phyloP scores from a whole-genome alignment of 2,888 invertebrate species.

The Pachliopta kotzebuea region DNA sequence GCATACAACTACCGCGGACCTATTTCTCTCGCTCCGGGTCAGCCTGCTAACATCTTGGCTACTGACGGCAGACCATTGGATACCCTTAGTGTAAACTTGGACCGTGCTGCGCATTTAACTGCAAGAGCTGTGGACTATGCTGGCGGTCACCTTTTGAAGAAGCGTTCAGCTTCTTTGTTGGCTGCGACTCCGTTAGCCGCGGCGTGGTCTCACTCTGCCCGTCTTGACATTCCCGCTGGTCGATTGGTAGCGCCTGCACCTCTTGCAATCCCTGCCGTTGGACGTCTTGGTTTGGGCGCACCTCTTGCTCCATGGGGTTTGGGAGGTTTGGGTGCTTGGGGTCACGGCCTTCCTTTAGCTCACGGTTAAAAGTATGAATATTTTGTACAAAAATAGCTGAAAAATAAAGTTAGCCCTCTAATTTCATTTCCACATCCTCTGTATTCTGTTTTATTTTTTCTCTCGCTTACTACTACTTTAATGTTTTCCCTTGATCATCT shows the following conservation, averaged over 20 bases:
- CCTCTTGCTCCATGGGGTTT: conserved; percentile 38
- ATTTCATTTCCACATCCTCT: conserved; percentile 27
- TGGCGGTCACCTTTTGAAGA: conserved; percentile 53
- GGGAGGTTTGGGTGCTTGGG: conserved; percentile 39
- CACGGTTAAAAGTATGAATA: conserved; percentile 47
- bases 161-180: conserved; percentile 58
- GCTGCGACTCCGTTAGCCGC: conserved; percentile 50
- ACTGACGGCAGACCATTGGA: conserved; percentile 73
- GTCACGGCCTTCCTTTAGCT: conserved; percentile 39
- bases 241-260: conserved; percentile 39
- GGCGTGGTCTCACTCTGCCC: conserved; percentile 33
- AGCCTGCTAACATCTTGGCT: conserved; percentile 69
- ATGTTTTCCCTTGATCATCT: neutral
- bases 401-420: conserved; percentile 68
- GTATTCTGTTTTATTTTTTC: conserved; percentile 7
- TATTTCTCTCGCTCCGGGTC: conserved; percentile 66
- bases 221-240: conserved; percentile 35
- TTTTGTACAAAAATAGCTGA: conserved; percentile 32
- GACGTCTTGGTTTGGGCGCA: conserved; percentile 41
- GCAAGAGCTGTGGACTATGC: conserved; percentile 60
- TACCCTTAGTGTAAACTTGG: conserved; percentile 70
- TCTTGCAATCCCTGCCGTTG: conserved; percentile 42
- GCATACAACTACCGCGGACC: conserved; percentile 71
- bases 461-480: neutral
- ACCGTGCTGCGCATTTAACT: conserved; percentile 66